phyloP scores from a whole-genome alignment of 2,888 invertebrate genomes.

The Dexiosoma caninum region DNA sequence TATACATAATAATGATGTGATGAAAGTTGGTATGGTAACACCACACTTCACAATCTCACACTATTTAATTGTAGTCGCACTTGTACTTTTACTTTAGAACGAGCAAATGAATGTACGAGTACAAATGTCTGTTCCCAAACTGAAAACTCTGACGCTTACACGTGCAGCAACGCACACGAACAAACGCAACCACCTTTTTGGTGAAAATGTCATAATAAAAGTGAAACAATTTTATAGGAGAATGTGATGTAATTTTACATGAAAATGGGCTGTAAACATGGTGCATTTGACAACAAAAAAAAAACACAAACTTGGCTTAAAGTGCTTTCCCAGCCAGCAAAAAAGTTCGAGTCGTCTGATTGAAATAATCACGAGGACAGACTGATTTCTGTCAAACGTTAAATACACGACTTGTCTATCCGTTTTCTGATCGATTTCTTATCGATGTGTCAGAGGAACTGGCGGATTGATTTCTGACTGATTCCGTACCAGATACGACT shows the following conservation, averaged over 20 bases:
- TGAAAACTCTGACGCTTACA: background rate
- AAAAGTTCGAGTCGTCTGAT: background rate
- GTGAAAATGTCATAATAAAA: conserved; percentile 10
- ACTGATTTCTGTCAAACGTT: too few relatives aligned
- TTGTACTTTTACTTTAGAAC: conserved; percentile 37
- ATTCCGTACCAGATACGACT: too few relatives aligned
- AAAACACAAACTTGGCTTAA: conserved; percentile 13
- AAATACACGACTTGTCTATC: too few relatives aligned
- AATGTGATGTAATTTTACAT: background rate
- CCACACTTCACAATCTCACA: conserved; percentile 32
- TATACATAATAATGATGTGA: conserved; percentile 31
- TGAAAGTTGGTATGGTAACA: background rate
- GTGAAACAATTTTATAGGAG: conserved; percentile 20
- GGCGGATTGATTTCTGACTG: too few relatives aligned
- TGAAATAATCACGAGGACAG: too few relatives aligned
- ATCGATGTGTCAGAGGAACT: too few relatives aligned
- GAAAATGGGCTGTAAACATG: background rate
- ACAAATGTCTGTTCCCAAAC: background rate
- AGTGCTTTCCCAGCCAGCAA: conserved; percentile 29
- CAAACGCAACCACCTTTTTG: background rate
- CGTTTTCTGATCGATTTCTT: too few relatives aligned
- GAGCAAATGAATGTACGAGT: too few relatives aligned
- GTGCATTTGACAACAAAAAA: background rate
- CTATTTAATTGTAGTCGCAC: conserved; percentile 23
- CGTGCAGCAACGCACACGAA: background rate